A percentile compares a stretch with the other conserved stretches of the same genome.
Evolutionary conservation across 1,140 invertebrate species (phyloP).

Genomic region (Oppia nitens): DNA sequence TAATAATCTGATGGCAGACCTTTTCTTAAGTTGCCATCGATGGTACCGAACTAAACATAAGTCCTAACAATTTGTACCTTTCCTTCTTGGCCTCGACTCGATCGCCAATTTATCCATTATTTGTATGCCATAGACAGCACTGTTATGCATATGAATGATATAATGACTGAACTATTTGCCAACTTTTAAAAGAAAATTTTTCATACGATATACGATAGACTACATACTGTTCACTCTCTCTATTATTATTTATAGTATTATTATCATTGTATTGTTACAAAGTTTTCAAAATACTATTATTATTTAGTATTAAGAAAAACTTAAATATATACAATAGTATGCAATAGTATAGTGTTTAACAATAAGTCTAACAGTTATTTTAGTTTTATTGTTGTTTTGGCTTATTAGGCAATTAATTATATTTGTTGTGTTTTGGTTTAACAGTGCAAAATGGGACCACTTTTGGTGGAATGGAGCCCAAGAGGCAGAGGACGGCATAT

Average conservation of each 20-base stretch:
- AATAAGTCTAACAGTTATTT: too few relatives aligned
- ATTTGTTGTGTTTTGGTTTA: background rate
- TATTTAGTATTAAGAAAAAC: too few relatives aligned
- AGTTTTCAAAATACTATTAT: too few relatives aligned
- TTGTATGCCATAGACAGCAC: background rate
- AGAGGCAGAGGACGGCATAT: slow-evolving; percentile 83
- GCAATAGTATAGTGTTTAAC: too few relatives aligned
- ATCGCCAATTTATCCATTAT: background rate
- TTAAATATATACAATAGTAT: too few relatives aligned
- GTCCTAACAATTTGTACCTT: background rate
- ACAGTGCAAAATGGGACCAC: slow-evolving; percentile 15
- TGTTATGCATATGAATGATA: background rate
- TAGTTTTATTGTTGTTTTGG: too few relatives aligned
- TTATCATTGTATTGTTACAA: too few relatives aligned
- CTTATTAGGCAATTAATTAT: too few relatives aligned
- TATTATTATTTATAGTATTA: background rate
- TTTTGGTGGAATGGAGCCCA: slow-evolving; percentile 46
- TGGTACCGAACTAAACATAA: background rate
- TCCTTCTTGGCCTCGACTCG: background rate
- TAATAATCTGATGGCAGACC: background rate
- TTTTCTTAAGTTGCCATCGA: background rate
- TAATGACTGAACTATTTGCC: background rate
- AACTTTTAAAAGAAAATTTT: background rate
- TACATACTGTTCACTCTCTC: background rate
- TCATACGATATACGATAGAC: background rate